A percentile compares a stretch with the other conserved stretches of the same genome.
phyloP scores from a whole-genome alignment of 1,140 invertebrate genomes.

The Marisa cornuarietis region DNA sequence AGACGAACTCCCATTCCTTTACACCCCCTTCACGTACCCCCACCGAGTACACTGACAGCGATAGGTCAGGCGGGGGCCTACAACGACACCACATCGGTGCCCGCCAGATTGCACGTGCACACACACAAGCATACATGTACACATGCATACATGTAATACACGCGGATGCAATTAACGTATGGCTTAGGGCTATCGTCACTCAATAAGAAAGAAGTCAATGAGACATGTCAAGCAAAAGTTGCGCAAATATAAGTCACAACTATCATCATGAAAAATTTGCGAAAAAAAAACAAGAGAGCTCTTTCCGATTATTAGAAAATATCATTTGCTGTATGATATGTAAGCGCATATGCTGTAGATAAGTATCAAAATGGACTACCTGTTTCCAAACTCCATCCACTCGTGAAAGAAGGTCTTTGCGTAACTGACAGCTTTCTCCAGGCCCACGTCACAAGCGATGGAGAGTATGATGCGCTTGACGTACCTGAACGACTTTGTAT shows the following conservation, averaged over 20 bases:
- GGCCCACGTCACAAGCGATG: constrained; percentile 56
- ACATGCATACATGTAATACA: neutral
- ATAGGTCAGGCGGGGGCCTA: constrained; percentile 52
- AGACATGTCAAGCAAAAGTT: too few relatives aligned
- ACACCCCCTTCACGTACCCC: constrained; percentile 54
- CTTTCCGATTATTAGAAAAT: too few relatives aligned
- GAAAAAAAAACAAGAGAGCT: neutral
- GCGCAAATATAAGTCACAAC: neutral
- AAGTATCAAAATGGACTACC: constrained; percentile 23
- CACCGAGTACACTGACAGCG: constrained; percentile 53
- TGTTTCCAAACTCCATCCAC: constrained; percentile 54
- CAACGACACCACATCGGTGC: neutral
- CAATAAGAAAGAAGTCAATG: too few relatives aligned
- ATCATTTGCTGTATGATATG: too few relatives aligned
- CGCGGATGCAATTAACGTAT: neutral
- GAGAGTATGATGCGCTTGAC: constrained; percentile 48
- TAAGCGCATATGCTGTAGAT: too few relatives aligned
- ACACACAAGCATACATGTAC: neutral
- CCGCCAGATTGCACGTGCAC: neutral
- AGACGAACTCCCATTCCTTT: constrained; percentile 56
- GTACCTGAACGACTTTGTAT: constrained; percentile 37
- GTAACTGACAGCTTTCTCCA: constrained; percentile 50
- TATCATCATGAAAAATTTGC: neutral
- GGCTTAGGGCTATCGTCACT: too few relatives aligned
- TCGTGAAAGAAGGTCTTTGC: constrained; percentile 49